Percentiles rank a stretch among this genome's conserved stretches.
phyloP scores from a whole-genome alignment of 2,888 invertebrate species.

The Pollenia labialis region DNA sequence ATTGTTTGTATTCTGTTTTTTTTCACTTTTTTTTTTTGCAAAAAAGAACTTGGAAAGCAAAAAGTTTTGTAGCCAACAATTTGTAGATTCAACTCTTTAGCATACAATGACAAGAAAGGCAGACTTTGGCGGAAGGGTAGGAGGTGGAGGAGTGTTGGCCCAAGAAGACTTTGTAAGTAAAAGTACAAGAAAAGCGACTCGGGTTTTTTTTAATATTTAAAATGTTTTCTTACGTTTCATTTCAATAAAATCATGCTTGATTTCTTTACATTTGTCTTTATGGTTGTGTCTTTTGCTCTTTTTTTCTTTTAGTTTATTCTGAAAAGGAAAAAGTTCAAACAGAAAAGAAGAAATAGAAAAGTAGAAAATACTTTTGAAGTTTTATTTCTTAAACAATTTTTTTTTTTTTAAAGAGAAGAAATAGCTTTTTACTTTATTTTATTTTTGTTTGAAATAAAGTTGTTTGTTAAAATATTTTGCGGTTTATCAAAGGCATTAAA shows the following conservation, averaged over 20 bases:
- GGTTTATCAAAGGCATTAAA: slow-evolving; percentile 60
- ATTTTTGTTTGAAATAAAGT: slow-evolving; percentile 23
- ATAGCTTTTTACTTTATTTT: not conserved
- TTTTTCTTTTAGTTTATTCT: slow-evolving; percentile 2
- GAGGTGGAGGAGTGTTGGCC: not conserved
- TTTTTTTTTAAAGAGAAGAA: not conserved
- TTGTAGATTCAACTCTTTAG: slow-evolving; percentile 55
- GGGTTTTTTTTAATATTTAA: slow-evolving; percentile 1
- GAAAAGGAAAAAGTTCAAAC: slow-evolving; percentile 43
- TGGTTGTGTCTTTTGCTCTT: not conserved
- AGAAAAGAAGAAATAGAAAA: slow-evolving; percentile 1
- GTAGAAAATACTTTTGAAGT: slow-evolving; percentile 65
- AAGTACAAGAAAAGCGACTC: slow-evolving; percentile 37
- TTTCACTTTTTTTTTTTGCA: slow-evolving; percentile 7
- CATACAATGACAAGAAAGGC: slow-evolving; percentile 36
- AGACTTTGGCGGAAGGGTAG: not conserved
- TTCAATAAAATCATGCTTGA: slow-evolving; percentile 63
- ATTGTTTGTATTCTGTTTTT: slow-evolving; percentile 32
- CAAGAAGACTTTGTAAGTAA: slow-evolving; percentile 27
- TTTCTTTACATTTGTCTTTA: slow-evolving; percentile 58
- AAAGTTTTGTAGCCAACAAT: slow-evolving; percentile 50
- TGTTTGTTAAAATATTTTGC: slow-evolving; percentile 54
- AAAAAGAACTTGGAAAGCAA: slow-evolving; percentile 28
- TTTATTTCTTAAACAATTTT: slow-evolving; percentile 50
- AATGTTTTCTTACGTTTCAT: slow-evolving; percentile 62